A percentile compares a stretch with the other conserved stretches of the same genome.
Evolutionary conservation across 2,888 invertebrate genomes (phyloP).

Genomic region (Teinopalpus imperialis): DNA sequence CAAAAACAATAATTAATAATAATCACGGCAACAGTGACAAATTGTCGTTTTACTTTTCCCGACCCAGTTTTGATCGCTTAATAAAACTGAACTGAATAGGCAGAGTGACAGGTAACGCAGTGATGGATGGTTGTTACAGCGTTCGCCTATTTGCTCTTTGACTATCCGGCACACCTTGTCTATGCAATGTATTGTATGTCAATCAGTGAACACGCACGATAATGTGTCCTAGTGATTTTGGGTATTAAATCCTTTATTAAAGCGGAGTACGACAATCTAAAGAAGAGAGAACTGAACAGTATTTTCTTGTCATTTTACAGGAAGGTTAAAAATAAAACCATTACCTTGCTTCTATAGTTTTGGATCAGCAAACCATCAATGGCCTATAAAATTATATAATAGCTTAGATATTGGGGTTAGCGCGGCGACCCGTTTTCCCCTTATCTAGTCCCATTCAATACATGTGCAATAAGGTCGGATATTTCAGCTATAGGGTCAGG

Average conservation of each 20-base stretch:
- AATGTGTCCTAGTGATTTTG: constrained; percentile 24
- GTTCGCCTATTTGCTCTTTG: constrained; percentile 59
- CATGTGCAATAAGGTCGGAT: too few relatives aligned
- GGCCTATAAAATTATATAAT: too few relatives aligned
- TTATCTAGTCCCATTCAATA: too few relatives aligned
- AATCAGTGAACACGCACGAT: constrained; percentile 62
- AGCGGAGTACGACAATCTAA: too few relatives aligned
- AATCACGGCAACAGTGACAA: constrained; percentile 50
- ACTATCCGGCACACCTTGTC: constrained; percentile 65
- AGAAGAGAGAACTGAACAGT: too few relatives aligned
- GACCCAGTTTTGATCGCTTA: constrained; percentile 60
- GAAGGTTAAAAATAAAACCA: too few relatives aligned
- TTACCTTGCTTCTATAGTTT: too few relatives aligned
- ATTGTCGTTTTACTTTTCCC: constrained; percentile 50
- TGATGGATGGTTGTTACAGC: constrained; percentile 61
- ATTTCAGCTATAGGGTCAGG: too few relatives aligned
- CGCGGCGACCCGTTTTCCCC: too few relatives aligned
- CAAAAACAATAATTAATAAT: constrained; percentile 34
- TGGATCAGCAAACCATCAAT: too few relatives aligned
- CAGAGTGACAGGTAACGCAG: constrained; percentile 49
- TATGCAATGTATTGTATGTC: constrained; percentile 71
- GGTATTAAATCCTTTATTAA: neutral
- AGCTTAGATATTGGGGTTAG: too few relatives aligned
- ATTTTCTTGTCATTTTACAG: too few relatives aligned
- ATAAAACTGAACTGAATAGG: constrained; percentile 55